A percentile compares a stretch with the other conserved stretches of the same genome.
These are phyloP conservation scores for Ylistrum balloti DNA, from an alignment of 1,140 invertebrate species.

Conservation along the genomic window DNA sequence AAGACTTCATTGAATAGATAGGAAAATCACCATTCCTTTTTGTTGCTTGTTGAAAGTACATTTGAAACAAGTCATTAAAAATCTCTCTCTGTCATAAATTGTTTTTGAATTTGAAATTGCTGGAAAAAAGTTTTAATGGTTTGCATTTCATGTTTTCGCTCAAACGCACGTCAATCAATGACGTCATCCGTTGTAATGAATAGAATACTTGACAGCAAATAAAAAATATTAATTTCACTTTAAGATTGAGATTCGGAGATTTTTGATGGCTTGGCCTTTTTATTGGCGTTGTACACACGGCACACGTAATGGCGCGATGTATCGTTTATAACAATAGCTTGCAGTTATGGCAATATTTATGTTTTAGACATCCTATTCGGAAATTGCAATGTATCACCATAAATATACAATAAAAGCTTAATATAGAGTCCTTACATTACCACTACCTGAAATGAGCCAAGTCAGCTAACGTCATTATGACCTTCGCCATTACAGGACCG, in stretches of 20 bases:
- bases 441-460: background rate
- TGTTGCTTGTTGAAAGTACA: too few relatives aligned
- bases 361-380: slow-evolving; percentile 31
- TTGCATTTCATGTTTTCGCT: background rate
- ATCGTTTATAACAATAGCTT: slow-evolving; percentile 20
- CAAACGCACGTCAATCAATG: background rate
- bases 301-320: slow-evolving; percentile 31
- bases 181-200: background rate
- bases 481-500: background rate
- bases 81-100: background rate
- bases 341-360: slow-evolving; percentile 39
- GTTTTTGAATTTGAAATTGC: background rate
- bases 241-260: slow-evolving; percentile 4
- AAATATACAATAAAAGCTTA: slow-evolving; percentile 14
- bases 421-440: slow-evolving; percentile 9
- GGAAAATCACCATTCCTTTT: too few relatives aligned
- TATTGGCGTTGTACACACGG: slow-evolving; percentile 13
- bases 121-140: background rate
- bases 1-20: too few relatives aligned
- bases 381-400: slow-evolving; percentile 35
- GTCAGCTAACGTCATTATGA: background rate
- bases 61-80: background rate
- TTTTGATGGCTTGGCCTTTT: slow-evolving; percentile 33
- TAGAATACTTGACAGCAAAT: background rate
- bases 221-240: background rate